phyloP scores from a whole-genome alignment of 2,797 vertebrate species.

The Loriculus beryllinus region DNA sequence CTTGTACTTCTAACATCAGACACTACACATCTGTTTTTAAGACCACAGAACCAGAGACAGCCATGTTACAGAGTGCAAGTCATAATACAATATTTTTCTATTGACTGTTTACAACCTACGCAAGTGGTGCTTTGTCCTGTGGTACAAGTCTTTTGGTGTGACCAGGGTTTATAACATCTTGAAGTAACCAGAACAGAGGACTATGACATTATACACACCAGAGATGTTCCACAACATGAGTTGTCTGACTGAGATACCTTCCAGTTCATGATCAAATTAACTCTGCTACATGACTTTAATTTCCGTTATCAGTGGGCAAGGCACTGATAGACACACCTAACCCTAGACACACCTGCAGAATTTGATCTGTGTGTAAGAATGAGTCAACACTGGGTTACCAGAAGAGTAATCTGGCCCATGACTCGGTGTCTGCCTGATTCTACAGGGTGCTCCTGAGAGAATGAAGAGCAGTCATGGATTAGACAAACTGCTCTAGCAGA shows the following conservation, averaged over 20 bases:
- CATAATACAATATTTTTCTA: background rate
- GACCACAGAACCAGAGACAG: background rate
- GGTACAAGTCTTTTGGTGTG: background rate
- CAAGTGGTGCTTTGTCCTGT: background rate
- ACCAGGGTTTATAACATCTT: rapidly evolving
- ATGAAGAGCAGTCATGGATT: background rate
- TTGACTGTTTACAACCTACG: background rate
- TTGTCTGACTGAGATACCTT: background rate
- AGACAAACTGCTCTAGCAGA: background rate
- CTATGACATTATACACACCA: background rate
- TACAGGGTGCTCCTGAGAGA: background rate
- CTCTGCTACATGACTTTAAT: background rate
- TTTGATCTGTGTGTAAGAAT: background rate
- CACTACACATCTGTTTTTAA: background rate
- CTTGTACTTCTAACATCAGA: background rate
- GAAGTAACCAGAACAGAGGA: background rate
- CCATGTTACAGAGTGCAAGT: background rate
- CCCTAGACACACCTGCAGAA: background rate
- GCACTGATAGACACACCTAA: too few relatives aligned
- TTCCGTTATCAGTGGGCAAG: background rate
- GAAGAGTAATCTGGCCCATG: background rate
- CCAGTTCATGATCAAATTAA: background rate
- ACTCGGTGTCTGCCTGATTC: background rate
- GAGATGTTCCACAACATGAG: background rate
- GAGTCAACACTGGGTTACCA: background rate